Percentiles rank a stretch among this genome's conserved stretches.
Evolutionary conservation across 1,140 invertebrate species (phyloP).

Genomic region (Ladona fulva): DNA sequence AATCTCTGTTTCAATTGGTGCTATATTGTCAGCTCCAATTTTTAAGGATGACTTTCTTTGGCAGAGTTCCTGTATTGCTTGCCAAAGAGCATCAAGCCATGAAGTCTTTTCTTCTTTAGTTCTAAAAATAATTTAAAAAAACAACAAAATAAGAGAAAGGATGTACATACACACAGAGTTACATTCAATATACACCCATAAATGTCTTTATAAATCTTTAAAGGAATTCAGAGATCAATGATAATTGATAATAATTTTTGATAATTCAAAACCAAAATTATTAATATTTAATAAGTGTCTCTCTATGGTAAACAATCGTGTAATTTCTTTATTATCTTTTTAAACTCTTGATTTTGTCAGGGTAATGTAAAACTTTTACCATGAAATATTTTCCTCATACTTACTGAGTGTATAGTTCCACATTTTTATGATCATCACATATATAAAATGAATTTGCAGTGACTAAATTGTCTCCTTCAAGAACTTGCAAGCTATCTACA

Average conservation of each 20-base stretch:
- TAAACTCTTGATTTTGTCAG: no score
- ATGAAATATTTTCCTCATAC: conserved; percentile 25
- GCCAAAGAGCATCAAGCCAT: conserved; percentile 37
- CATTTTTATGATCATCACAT: conserved; percentile 43
- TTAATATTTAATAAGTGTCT: no score
- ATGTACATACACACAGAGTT: no score
- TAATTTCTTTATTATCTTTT: no score
- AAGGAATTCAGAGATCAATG: no score
- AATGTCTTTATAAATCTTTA: no score
- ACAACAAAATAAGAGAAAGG: conserved; percentile 15
- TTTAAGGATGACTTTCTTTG: conserved; percentile 38
- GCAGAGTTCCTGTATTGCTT: conserved; percentile 35
- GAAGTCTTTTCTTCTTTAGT: conserved; percentile 41
- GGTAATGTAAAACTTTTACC: no score
- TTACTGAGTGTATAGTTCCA: conserved; percentile 46
- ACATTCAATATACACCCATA: no score
- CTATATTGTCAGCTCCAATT: conserved; percentile 27
- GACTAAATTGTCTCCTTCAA: conserved; percentile 49
- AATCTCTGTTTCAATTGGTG: conserved; percentile 28
- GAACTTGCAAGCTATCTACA: conserved; percentile 43
- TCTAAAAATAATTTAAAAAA: conserved; percentile 27
- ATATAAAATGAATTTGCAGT: conserved; percentile 52
- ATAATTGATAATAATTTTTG: no score
- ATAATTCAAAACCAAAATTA: no score
- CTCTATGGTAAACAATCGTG: no score